Evolutionary conservation across 2,797 vertebrate genomes (phyloP).

Genomic region (Scleropages formosus): DNA sequence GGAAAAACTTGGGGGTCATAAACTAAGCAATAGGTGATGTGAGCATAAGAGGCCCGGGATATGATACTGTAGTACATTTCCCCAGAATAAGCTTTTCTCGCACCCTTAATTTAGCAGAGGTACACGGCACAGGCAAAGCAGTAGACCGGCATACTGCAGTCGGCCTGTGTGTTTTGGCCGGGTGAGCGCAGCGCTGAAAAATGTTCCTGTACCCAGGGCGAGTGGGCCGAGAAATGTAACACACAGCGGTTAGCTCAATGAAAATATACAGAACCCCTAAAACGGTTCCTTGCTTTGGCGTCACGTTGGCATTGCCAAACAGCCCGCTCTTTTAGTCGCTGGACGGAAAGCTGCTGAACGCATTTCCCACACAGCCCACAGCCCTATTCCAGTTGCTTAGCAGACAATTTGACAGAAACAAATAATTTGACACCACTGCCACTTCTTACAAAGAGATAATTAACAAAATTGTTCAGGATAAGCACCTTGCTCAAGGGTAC

Average conservation of each 20-base stretch:
- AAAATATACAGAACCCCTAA: constrained; percentile 44
- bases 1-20: background rate
- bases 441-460: no score
- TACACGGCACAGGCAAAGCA: constrained; percentile 30
- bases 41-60: no score
- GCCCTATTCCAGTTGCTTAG: no score
- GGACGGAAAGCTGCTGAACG: constrained; percentile 29
- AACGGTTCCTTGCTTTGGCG: constrained; percentile 31
- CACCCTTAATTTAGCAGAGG: background rate
- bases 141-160: constrained; percentile 34
- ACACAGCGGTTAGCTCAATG: constrained; percentile 37
- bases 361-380: background rate
- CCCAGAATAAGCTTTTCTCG: background rate
- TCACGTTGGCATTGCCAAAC: constrained; percentile 22
- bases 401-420: no score
- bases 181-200: constrained; percentile 27
- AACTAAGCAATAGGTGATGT: no score
- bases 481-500: no score
- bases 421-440: no score
- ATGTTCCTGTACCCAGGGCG: constrained; percentile 34
- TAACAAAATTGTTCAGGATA: no score
- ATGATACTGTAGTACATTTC: no score
- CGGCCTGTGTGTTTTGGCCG: constrained; percentile 47
- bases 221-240: constrained; percentile 36
- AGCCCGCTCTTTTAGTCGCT: constrained; percentile 27